Conservation (phyloP, 2,888 invertebrate species). For the Lottia gigantea region DNA sequence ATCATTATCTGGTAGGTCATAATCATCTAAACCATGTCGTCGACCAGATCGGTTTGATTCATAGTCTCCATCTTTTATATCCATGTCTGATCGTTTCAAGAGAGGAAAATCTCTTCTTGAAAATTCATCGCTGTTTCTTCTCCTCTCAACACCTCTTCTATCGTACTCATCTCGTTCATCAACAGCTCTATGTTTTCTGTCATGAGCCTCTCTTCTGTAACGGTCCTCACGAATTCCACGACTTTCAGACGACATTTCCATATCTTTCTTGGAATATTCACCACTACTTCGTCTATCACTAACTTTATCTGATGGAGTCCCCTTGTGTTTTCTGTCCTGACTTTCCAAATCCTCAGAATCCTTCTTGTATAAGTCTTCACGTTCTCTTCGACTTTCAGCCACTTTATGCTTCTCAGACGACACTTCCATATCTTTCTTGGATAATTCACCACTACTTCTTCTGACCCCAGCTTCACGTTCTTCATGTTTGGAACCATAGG, state of each 20-base stretch:
- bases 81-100: too few relatives aligned
- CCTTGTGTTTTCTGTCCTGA: neutral
- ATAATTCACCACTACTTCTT: slow-evolving; percentile 23
- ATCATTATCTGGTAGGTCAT: too few relatives aligned
- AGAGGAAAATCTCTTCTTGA: too few relatives aligned
- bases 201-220: slow-evolving; percentile 7
- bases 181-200: too few relatives aligned
- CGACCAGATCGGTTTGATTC: too few relatives aligned
- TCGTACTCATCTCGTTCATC: too few relatives aligned
- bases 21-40: too few relatives aligned
- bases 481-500: slow-evolving; percentile 25
- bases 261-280: neutral
- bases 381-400: slow-evolving; percentile 13
- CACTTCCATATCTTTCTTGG: slow-evolving; percentile 20
- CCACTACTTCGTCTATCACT: neutral
- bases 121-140: too few relatives aligned
- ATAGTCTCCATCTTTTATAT: too few relatives aligned
- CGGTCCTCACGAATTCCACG: neutral
- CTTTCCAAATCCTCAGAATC: slow-evolving; percentile 14
- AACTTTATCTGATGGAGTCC: neutral
- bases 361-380: neutral
- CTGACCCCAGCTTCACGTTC: slow-evolving; percentile 15
- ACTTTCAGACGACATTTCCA: neutral
- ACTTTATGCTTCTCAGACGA: slow-evolving; percentile 12
- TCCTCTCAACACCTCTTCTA: too few relatives aligned